These are phyloP conservation scores for Tachysurus fulvidraco DNA, from an alignment of 2,113 vertebrate species.

Conservation along the genomic window DNA sequence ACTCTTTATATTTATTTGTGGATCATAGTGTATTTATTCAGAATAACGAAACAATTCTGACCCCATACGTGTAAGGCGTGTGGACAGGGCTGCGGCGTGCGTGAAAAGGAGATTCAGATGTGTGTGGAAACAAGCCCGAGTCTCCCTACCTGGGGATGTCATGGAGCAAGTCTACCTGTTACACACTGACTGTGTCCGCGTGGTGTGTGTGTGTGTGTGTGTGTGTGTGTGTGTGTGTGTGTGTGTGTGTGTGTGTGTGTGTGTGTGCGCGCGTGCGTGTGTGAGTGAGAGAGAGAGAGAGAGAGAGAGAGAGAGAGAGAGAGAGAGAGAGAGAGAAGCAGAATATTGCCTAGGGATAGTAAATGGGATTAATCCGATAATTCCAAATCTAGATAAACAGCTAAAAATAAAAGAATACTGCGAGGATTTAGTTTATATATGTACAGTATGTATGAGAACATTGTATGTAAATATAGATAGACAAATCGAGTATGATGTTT, in stretches of 20 bases:
- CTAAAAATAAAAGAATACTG: background rate
- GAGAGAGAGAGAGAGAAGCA: constrained; percentile 79
- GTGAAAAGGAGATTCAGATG: constrained; percentile 42
- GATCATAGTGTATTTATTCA: too few species aligned
- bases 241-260: constrained; percentile 70
- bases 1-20: too few species aligned
- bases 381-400: background rate
- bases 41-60: too few species aligned
- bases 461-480: background rate
- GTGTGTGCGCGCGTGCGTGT: too few species aligned
- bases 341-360: background rate
- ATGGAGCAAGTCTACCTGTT: constrained; percentile 86
- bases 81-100: background rate
- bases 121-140: constrained; percentile 66
- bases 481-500: background rate
- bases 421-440: too few species aligned
- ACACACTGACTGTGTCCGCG: constrained; percentile 62
- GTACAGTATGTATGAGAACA: background rate
- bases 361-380: background rate
- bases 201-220: constrained; percentile 68
- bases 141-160: constrained; percentile 77
- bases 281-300: constrained; percentile 62
- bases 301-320: constrained; percentile 78
- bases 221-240: constrained; percentile 32
- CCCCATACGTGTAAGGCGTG: too few species aligned